Conservation (phyloP, 2,888 invertebrate species). For the Liodrosophila aerea region DNA sequence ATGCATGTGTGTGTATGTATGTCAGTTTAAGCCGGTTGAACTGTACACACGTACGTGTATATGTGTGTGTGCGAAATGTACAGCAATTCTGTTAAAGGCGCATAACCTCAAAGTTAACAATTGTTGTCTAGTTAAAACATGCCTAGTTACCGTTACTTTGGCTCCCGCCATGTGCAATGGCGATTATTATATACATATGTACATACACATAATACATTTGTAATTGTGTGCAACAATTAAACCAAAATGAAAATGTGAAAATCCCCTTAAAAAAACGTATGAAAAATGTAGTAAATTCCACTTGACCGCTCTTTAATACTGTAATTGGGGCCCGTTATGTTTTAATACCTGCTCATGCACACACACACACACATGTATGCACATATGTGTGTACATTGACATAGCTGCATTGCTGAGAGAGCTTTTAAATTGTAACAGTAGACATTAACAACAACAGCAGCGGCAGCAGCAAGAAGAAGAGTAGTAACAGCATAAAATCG, state of each 20-base stretch:
- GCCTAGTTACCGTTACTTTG: slow-evolving; percentile 59
- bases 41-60: slow-evolving; percentile 4
- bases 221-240: slow-evolving; percentile 44
- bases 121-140: slow-evolving; percentile 27
- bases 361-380: slow-evolving; percentile 22
- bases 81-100: slow-evolving; percentile 38
- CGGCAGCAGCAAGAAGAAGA: neutral
- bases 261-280: slow-evolving; percentile 23
- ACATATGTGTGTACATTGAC: slow-evolving; percentile 35
- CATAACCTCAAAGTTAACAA: slow-evolving; percentile 59
- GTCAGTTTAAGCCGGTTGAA: neutral
- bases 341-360: slow-evolving; percentile 63
- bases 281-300: slow-evolving; percentile 61
- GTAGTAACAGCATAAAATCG: slow-evolving; percentile 50
- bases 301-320: slow-evolving; percentile 59
- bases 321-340: slow-evolving; percentile 77
- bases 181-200: slow-evolving; percentile 14
- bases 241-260: slow-evolving; percentile 66
- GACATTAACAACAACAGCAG: slow-evolving; percentile 39
- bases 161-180: slow-evolving; percentile 35
- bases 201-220: slow-evolving; percentile 12
- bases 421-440: slow-evolving; percentile 73
- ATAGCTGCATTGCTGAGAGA: slow-evolving; percentile 63
- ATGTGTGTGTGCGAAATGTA: slow-evolving; percentile 21
- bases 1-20: slow-evolving; percentile 9